Percentiles rank a stretch among this genome's conserved stretches.
Conservation (phyloP, 2,888 invertebrate genomes). For the Argynnis bischoffii region DNA sequence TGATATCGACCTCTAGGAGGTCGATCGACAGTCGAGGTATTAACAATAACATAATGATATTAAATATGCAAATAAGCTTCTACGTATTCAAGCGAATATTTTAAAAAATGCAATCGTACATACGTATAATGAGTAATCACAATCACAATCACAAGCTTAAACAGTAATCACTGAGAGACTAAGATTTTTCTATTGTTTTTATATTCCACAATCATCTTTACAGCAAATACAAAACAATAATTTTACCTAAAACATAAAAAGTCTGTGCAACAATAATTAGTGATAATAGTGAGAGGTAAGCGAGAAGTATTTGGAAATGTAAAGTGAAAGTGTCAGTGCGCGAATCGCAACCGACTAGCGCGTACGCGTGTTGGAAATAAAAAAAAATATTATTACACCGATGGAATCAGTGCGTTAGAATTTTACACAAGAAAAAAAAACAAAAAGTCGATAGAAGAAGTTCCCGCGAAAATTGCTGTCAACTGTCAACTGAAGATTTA, state of each 20-base stretch:
- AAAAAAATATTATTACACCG: conserved; percentile 8
- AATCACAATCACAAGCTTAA: too few species aligned
- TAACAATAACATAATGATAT: too few species aligned
- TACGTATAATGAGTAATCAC: too few species aligned
- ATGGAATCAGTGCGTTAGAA: conserved; percentile 3
- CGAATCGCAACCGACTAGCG: conserved; percentile 38
- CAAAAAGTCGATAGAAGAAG: conserved; percentile 16
- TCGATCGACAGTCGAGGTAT: too few species aligned
- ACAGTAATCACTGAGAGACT: background rate
- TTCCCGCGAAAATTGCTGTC: conserved; percentile 34
- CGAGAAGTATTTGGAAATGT: conserved; percentile 47
- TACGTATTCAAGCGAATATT: too few species aligned
- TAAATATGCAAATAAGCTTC: too few species aligned
- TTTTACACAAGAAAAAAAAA: background rate
- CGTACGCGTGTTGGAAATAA: conserved; percentile 48
- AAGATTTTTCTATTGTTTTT: background rate
- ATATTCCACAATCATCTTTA: background rate
- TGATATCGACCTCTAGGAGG: too few species aligned
- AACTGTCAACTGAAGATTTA: conserved; percentile 15
- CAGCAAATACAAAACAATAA: conserved; percentile 8
- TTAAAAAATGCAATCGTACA: too few species aligned
- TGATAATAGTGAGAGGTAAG: conserved; percentile 46
- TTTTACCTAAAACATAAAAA: conserved; percentile 23
- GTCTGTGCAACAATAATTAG: conserved; percentile 49
- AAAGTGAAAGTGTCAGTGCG: conserved; percentile 69